A percentile compares a stretch with the other conserved stretches of the same genome.
phyloP scores from a whole-genome alignment of 2,888 invertebrate genomes.

The Acrocyrtus sp. region DNA sequence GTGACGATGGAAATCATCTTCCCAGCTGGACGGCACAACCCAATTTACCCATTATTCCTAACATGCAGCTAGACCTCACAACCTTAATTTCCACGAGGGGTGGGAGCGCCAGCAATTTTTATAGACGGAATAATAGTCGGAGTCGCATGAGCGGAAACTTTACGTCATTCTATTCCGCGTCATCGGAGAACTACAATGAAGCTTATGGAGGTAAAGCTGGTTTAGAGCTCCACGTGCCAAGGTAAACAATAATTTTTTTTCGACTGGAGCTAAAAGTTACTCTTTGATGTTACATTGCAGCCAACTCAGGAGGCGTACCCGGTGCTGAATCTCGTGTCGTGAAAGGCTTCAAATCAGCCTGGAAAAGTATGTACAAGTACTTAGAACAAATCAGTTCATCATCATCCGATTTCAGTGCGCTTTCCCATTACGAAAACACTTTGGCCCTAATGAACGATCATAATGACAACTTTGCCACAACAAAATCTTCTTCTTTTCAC shows the following conservation, averaged over 20 bases:
- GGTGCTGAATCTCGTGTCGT: slow-evolving; percentile 19
- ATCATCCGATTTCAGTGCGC: slow-evolving; percentile 18
- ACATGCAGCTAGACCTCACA: slow-evolving; percentile 27
- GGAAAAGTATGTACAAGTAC: slow-evolving; percentile 26
- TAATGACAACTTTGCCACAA: not conserved
- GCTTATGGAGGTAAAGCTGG: too few species aligned
- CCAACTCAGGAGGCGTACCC: too few species aligned
- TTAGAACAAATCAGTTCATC: slow-evolving; percentile 25
- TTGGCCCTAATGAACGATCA: not conserved
- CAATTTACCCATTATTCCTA: slow-evolving; percentile 21
- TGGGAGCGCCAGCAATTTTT: too few species aligned
- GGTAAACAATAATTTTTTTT: too few species aligned
- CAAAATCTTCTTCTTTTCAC: not conserved
- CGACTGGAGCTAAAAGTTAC: too few species aligned
- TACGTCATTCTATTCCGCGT: too few species aligned
- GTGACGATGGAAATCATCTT: slow-evolving; percentile 7
- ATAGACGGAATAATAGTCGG: too few species aligned
- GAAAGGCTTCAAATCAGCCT: slow-evolving; percentile 34
- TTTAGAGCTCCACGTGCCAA: too few species aligned
- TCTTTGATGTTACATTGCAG: too few species aligned
- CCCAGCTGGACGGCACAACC: not conserved
- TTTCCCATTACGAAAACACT: slow-evolving; percentile 1
- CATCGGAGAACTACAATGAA: too few species aligned
- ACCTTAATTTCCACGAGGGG: slow-evolving; percentile 6
- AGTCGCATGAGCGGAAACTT: too few species aligned